Percentiles rank a stretch among this genome's conserved stretches.
Conservation (phyloP, 1,140 invertebrate genomes). For the Nilaparvata lugens region DNA sequence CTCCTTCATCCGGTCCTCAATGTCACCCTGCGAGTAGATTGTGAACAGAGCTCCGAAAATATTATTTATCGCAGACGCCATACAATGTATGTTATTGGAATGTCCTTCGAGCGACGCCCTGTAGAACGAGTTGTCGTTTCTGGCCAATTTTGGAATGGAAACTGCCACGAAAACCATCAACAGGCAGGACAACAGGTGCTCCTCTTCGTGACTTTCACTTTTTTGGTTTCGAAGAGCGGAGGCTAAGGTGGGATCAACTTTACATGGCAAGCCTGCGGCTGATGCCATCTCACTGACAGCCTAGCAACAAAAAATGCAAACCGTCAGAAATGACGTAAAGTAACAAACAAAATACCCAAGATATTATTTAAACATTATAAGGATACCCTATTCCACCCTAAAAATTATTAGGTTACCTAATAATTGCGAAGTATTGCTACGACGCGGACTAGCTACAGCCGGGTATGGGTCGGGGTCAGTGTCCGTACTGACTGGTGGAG, state of each 20-base stretch:
- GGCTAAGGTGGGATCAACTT: conserved; percentile 90
- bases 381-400: too few relatives aligned
- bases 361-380: too few relatives aligned
- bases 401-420: too few relatives aligned
- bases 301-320: too few relatives aligned
- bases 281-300: conserved; percentile 95
- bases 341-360: too few relatives aligned
- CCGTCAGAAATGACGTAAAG: too few relatives aligned
- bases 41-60: conserved; percentile 95
- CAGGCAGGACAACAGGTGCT: conserved; percentile 89
- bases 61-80: conserved; percentile 92
- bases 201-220: conserved; percentile 70
- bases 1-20: conserved; percentile 96
- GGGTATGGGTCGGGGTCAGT: too few relatives aligned
- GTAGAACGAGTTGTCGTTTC: conserved; percentile 81
- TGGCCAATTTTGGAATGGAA: conserved; percentile 91
- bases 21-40: conserved; percentile 88
- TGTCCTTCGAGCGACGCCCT: conserved; percentile 88
- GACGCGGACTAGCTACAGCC: too few relatives aligned
- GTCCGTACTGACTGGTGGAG: too few relatives aligned
- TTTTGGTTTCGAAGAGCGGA: conserved; percentile 81
- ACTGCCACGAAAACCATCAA: conserved; percentile 99
- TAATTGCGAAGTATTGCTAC: too few relatives aligned
- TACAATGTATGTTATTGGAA: conserved; percentile 96
- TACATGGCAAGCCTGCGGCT: conserved; percentile 83